These are phyloP conservation scores for Trichonephila clavata DNA, from an alignment of 1,140 invertebrate species.

Conservation along the genomic window DNA sequence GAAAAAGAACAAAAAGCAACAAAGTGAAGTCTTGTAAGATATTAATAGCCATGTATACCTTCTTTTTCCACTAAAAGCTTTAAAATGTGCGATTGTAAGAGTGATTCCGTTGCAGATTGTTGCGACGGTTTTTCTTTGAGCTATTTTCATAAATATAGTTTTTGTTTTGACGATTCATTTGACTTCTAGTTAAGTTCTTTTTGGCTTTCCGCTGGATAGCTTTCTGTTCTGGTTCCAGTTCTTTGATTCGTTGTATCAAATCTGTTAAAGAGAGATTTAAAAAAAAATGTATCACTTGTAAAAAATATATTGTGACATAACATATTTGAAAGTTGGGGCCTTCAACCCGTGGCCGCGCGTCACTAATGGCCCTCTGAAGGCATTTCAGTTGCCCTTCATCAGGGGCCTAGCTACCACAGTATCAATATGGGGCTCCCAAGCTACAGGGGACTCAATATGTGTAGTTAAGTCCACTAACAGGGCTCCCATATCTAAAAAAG, in stretches of 20 bases:
- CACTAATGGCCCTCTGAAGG: too few species aligned
- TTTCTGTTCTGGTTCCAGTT: conserved; percentile 53
- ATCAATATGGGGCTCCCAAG: too few species aligned
- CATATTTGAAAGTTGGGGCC: too few species aligned
- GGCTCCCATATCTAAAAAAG: too few species aligned
- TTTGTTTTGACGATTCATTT: conserved; percentile 64
- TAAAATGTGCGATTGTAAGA: conserved; percentile 70
- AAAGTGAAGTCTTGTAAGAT: background rate
- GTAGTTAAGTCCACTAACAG: too few species aligned
- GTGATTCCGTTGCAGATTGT: conserved; percentile 51
- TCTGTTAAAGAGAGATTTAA: background rate
- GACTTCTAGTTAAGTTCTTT: conserved; percentile 9
- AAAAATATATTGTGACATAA: background rate
- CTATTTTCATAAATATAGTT: conserved; percentile 61
- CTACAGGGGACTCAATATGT: too few species aligned
- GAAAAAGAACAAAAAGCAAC: background rate
- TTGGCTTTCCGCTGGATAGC: background rate
- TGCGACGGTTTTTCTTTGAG: conserved; percentile 48
- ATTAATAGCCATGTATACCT: background rate
- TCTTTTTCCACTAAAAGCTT: background rate
- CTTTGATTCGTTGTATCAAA: conserved; percentile 41
- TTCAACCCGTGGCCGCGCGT: too few species aligned
- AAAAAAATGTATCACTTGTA: background rate
- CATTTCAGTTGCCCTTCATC: too few species aligned
- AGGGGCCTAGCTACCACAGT: too few species aligned